phyloP scores from a whole-genome alignment of 2,888 invertebrate genomes.

The Chirona hameri region DNA sequence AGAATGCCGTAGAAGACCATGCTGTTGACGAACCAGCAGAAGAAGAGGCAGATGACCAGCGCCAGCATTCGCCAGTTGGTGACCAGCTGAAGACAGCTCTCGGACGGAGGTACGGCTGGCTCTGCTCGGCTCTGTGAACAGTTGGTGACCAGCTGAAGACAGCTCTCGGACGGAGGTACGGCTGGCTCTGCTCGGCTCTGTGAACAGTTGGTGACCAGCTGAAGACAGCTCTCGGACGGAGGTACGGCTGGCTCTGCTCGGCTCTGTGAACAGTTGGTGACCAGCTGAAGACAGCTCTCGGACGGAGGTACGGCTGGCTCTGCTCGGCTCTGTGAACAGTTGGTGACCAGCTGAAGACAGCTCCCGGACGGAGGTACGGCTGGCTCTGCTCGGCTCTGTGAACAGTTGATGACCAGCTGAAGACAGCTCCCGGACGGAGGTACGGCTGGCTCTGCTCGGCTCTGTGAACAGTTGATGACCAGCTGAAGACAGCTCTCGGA shows the following conservation, averaged over 20 bases:
- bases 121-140: not conserved
- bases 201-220: slow-evolving; percentile 60
- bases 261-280: slow-evolving; percentile 54
- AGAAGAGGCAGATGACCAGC: slow-evolving; percentile 64
- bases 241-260: not conserved
- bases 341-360: slow-evolving; percentile 61
- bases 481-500: slow-evolving; percentile 52
- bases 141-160: slow-evolving; percentile 62
- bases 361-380: not conserved
- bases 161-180: not conserved
- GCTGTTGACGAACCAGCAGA: slow-evolving; percentile 73
- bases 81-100: slow-evolving; percentile 57
- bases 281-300: slow-evolving; percentile 54
- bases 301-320: not conserved
- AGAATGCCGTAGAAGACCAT: slow-evolving; percentile 73
- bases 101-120: not conserved
- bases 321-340: slow-evolving; percentile 45
- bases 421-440: slow-evolving; percentile 40
- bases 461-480: slow-evolving; percentile 55
- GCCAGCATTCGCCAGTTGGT: slow-evolving; percentile 61
- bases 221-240: slow-evolving; percentile 44
- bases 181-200: not conserved
- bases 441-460: not conserved
- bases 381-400: not conserved
- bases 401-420: slow-evolving; percentile 62